These are phyloP conservation scores for Hyaena hyaena DNA, from an alignment of 2,113 vertebrate species.

Conservation along the genomic window DNA sequence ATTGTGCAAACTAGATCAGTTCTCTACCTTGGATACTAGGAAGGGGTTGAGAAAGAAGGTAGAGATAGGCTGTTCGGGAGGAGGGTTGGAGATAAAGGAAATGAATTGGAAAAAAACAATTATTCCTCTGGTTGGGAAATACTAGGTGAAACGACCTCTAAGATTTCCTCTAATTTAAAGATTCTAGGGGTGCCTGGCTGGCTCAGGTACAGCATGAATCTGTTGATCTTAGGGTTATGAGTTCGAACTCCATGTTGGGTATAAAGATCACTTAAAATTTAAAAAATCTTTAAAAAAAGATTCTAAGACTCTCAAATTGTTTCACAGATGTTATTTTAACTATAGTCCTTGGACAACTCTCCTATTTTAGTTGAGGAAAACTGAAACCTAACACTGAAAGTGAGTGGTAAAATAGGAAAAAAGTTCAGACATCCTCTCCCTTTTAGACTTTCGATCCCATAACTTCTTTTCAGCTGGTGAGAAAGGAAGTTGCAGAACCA, in stretches of 20 bases:
- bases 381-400: conserved; percentile 60
- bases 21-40: neutral
- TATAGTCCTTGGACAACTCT: conserved; percentile 59
- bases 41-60: neutral
- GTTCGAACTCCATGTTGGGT: neutral
- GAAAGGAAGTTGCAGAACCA: neutral
- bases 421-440: neutral
- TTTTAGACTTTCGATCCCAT: conserved; percentile 3
- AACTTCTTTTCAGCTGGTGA: conserved; percentile 13
- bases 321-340: conserved; percentile 73
- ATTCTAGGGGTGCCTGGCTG: neutral
- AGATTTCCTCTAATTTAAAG: conserved; percentile 66
- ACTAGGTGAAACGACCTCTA: conserved; percentile 62
- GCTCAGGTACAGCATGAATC: neutral
- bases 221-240: neutral
- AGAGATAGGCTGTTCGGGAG: neutral
- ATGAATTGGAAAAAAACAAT: conserved; percentile 3
- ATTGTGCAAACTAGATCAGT: neutral
- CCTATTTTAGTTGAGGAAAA: conserved; percentile 65
- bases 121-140: conserved; percentile 52
- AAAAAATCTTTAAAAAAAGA: neutral
- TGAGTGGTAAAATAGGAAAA: conserved; percentile 50
- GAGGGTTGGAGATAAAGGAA: neutral
- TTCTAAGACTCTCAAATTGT: conserved; percentile 41
- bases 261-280: neutral